Evolutionary conservation across 2,888 invertebrate species (phyloP), one percentile per base, ranked within the genome.

Genomic region (Orthosia gothica): DNA sequence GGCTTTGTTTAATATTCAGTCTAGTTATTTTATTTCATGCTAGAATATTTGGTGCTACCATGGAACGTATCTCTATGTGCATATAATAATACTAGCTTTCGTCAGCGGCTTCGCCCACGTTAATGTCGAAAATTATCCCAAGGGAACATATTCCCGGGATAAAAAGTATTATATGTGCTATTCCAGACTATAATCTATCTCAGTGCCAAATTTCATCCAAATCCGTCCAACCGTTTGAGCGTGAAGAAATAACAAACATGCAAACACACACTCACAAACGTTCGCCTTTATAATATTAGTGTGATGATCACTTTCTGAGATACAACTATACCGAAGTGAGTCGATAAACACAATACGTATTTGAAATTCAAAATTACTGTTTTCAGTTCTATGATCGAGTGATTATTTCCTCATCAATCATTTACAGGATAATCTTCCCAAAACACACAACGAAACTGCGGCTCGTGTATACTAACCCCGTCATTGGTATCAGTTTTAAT

Each of bases 401-500:
- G 18, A 26, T 58, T 20, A 61, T 50, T 61, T 61, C 13, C 3
- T 32, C 16, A 13, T 52, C 15, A 52, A 67, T 52, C 5, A 32
- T 50, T 52, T 12, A 18, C n/a, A 40, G 12, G n/a, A 40, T 47
- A 55, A 49, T 62, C 55, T 50, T 1, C 13, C 26, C 7, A 40
- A 68, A 71, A 26, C 15, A 67, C 2, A 64, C 15, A 83, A 65
- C 23, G 26, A 23, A 70, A 57, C 54, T 72, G 5, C 45, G 57
- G 5, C 26, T 76, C 70, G 52, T 65, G 67, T 49, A 63, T 74
- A 78, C 77, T 74, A 83, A 74, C 84, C 74, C 64, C 73, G 74
- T 79, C 74, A 2, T 52, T 66, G 66, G 64, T 76, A 78, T 83
- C 81, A 72, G 77, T 76, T 83, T 85, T 79, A 83, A 82, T 81